A percentile compares a stretch with the other conserved stretches of the same genome.
Conservation (phyloP, 2,888 invertebrate species). For the Therioaphis trifolii region DNA sequence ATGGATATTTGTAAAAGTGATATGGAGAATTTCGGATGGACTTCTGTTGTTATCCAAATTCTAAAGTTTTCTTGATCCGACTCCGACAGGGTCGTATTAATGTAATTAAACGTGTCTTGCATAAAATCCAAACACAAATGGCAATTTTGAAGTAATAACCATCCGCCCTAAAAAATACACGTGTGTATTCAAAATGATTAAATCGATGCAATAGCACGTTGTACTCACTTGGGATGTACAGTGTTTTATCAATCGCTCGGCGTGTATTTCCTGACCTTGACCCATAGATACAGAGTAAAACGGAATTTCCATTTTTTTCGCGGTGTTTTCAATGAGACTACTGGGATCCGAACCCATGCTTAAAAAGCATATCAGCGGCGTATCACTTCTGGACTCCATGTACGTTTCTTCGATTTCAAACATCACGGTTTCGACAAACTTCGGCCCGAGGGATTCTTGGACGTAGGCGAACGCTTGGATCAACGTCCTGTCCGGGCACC, state of each 20-base stretch:
- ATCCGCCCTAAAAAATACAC: constrained; percentile 78
- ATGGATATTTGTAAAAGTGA: constrained; percentile 73
- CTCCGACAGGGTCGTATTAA: constrained; percentile 80
- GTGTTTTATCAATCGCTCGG: constrained; percentile 82
- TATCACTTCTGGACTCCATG: constrained; percentile 87
- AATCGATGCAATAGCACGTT: neutral
- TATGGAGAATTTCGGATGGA: constrained; percentile 93
- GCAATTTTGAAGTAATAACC: constrained; percentile 95
- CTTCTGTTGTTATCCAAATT: constrained; percentile 95
- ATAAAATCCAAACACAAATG: constrained; percentile 93
- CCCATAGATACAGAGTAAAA: constrained; percentile 95
- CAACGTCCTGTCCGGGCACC: constrained; percentile 94
- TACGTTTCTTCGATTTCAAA: constrained; percentile 90
- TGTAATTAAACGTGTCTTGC: constrained; percentile 90
- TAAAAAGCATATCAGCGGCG: constrained; percentile 90
- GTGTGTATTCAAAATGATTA: neutral
- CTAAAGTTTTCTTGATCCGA: constrained; percentile 86
- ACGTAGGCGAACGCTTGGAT: constrained; percentile 93
- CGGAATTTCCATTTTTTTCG: constrained; percentile 86
- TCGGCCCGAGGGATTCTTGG: constrained; percentile 85
- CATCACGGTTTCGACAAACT: constrained; percentile 91
- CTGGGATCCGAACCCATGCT: constrained; percentile 97
- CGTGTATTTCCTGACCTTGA: constrained; percentile 93
- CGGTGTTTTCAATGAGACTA: constrained; percentile 86
- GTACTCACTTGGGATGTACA: constrained; percentile 72